phyloP scores from a whole-genome alignment of 2,113 vertebrate species.

The Mesitornis unicolor region DNA sequence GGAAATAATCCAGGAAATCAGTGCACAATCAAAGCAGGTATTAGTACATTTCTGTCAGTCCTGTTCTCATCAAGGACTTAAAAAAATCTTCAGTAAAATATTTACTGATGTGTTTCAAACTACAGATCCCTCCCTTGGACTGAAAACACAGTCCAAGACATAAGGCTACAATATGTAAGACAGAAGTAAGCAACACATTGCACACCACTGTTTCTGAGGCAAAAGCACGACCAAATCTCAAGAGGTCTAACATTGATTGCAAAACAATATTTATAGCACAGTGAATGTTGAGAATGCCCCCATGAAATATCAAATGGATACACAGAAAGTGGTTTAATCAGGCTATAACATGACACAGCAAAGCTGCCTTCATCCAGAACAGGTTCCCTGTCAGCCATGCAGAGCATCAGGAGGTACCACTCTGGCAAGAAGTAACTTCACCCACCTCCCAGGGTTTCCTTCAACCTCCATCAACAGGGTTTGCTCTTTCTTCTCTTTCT shows the following conservation, averaged over 20 bases:
- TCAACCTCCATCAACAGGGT: neutral
- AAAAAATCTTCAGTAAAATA: neutral
- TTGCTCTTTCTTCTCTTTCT: neutral
- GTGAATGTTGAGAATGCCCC: neutral
- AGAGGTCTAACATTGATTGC: neutral
- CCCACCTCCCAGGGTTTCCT: neutral
- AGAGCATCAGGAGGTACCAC: neutral
- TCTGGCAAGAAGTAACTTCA: neutral
- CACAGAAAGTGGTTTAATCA: neutral
- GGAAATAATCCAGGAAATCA: neutral
- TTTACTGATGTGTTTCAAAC: neutral
- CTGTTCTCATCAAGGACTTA: neutral
- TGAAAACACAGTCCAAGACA: neutral
- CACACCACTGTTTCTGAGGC: neutral
- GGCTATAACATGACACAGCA: neutral
- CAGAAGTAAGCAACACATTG: neutral
- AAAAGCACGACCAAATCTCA: neutral
- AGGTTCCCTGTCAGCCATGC: neutral
- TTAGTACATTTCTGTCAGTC: neutral
- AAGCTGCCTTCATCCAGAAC: neutral
- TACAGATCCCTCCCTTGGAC: neutral
- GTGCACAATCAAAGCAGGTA: neutral
- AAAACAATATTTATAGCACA: neutral
- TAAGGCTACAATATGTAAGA: neutral
- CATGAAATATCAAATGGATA: neutral